Evolutionary conservation across 2,113 vertebrate genomes (phyloP).

Genomic region (Sminthopsis crassicaudata): DNA sequence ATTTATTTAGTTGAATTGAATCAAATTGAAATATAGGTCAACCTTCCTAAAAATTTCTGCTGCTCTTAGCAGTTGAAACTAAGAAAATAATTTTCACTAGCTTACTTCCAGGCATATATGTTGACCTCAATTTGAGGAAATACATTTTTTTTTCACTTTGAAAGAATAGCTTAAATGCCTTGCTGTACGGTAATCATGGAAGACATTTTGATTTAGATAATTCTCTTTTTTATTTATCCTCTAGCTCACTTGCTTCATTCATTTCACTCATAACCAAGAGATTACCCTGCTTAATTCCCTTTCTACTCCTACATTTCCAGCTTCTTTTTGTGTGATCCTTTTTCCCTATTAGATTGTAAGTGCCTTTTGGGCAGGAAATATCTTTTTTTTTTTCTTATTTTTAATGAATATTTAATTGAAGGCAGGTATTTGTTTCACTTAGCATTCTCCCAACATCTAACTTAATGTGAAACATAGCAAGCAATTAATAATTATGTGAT

Average conservation of each 20-base stretch:
- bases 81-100: background rate
- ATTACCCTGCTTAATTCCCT: background rate
- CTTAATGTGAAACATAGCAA: background rate
- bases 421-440: background rate
- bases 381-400: background rate
- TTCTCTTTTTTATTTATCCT: background rate
- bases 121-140: background rate
- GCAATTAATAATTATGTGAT: background rate
- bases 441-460: background rate
- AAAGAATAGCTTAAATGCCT: background rate
- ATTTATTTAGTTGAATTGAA: background rate
- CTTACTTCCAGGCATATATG: background rate
- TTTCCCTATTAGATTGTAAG: background rate
- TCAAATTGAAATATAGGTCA: background rate
- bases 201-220: background rate
- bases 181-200: background rate
- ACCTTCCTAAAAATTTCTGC: background rate
- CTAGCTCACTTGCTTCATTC: background rate
- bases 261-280: background rate
- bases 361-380: background rate
- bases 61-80: background rate
- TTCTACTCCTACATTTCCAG: background rate
- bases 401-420: background rate
- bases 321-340: background rate
- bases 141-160: background rate